Evolutionary conservation across 2,888 invertebrate species (phyloP).

Genomic region (Pyralis farinalis): DNA sequence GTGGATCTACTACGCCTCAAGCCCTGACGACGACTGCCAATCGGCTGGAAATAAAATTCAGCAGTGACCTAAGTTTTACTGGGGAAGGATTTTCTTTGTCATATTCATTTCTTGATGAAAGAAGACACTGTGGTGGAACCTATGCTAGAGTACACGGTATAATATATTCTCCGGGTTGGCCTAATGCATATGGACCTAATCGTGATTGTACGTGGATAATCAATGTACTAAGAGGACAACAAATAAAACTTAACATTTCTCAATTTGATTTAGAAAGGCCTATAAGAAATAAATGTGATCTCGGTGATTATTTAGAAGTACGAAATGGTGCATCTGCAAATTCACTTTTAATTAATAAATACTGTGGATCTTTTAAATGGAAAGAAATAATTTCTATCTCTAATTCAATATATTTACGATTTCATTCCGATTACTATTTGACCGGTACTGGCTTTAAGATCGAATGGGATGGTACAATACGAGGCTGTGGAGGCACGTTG

Average conservation of each 20-base stretch:
- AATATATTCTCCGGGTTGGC: constrained; percentile 90
- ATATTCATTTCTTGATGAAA: constrained; percentile 78
- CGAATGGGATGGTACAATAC: constrained; percentile 63
- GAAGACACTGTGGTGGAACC: constrained; percentile 85
- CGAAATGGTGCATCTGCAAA: constrained; percentile 88
- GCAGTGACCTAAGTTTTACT: constrained; percentile 73
- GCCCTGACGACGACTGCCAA: constrained; percentile 84
- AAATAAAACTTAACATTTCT: constrained; percentile 84
- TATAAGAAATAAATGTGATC: constrained; percentile 39
- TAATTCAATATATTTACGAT: constrained; percentile 87
- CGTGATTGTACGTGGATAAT: constrained; percentile 91
- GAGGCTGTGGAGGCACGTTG: constrained; percentile 91
- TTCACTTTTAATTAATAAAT: constrained; percentile 90
- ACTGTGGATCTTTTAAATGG: constrained; percentile 86
- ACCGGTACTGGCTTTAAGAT: constrained; percentile 84
- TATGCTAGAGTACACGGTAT: constrained; percentile 84
- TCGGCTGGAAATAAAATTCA: constrained; percentile 85
- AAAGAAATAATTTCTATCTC: constrained; percentile 86
- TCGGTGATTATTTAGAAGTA: constrained; percentile 57
- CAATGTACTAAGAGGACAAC: constrained; percentile 84
- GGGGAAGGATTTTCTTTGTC: constrained; percentile 87
- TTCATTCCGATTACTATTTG: constrained; percentile 86
- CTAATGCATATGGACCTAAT: constrained; percentile 84
- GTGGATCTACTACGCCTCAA: constrained; percentile 85
- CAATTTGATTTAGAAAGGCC: constrained; percentile 79